A percentile compares a stretch with the other conserved stretches of the same genome.
phyloP scores from a whole-genome alignment of 2,888 invertebrate genomes.

The Nesidiocoris tenuis region DNA sequence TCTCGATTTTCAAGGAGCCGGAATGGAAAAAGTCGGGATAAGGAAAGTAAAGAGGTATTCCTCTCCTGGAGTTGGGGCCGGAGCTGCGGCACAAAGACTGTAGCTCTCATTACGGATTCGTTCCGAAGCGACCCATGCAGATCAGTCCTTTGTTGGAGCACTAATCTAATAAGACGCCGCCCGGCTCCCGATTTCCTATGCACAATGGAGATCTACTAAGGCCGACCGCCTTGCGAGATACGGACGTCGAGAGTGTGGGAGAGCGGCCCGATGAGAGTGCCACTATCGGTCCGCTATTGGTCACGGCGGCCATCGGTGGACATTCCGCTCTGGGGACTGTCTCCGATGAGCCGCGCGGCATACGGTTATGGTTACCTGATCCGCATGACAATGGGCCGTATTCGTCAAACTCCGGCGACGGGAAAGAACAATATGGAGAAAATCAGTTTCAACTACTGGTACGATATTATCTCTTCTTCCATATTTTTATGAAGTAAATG shows the following conservation, averaged over 20 bases:
- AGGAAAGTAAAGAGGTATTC: not conserved
- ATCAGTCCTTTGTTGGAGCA: conserved; percentile 22
- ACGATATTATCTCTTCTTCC: too few relatives aligned
- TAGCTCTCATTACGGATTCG: conserved; percentile 40
- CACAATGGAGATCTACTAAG: too few relatives aligned
- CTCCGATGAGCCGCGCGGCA: too few relatives aligned
- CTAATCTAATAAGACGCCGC: conserved; percentile 41
- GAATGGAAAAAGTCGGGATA: not conserved
- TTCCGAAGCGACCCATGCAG: conserved; percentile 28
- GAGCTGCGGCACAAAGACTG: conserved; percentile 27
- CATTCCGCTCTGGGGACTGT: not conserved
- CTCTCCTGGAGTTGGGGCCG: not conserved
- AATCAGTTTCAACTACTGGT: too few relatives aligned
- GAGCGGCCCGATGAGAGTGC: not conserved
- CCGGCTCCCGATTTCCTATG: not conserved
- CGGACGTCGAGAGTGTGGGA: not conserved
- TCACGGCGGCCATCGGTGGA: not conserved
- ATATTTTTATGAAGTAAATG: too few relatives aligned
- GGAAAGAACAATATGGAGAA: too few relatives aligned
- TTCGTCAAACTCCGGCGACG: too few relatives aligned
- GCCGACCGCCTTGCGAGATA: too few relatives aligned
- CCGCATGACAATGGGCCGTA: too few relatives aligned
- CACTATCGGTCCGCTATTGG: not conserved
- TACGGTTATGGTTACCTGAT: too few relatives aligned
- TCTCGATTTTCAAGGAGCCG: conserved; percentile 10